Base-by-base conservation (phyloP, 1,140 invertebrate species). In the Pomacea maculata region DNA sequence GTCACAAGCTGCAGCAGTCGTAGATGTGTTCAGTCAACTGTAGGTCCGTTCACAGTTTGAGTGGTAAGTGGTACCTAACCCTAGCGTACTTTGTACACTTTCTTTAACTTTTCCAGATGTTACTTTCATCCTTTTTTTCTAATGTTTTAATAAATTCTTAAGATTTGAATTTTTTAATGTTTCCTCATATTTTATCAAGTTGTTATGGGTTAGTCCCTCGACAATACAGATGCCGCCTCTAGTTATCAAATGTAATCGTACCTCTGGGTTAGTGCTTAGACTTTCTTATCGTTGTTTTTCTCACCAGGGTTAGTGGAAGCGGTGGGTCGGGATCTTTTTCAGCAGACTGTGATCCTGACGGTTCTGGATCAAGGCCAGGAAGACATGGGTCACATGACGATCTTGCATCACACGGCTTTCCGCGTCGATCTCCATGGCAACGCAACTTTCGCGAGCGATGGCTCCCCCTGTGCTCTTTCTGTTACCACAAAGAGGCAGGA, bases 251-350 rank as follows among this genome's bases (percentile, higher is more conserved):
- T 11, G 15, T 45, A 17, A 34, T 17, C 17, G 12, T 29, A 52
- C 29, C 10, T 34, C 11, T 72, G 34, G 45, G 71, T 72, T 34
- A 29, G n/a, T 70, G 0, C 34, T 10, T 70, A 4, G n/a, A n/a
- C 34, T 2, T 70, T 21, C 34, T 34, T 70, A n/a, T 70, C 67
- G n/a, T 34, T 70, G n/a, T 70, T 15, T 71, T 45, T 71, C 3
- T 45, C 34, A 4, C 34, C 34, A 88, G 87, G 87, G 52, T 81
- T 88, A 57, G 78, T 88, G 34, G 79, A 80, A 55, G 87, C 87
- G 15, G 87, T 88, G 7, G 86, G 83, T 8, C 81, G 85, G 78
- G 86, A 87, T 67, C 72, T 88, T 0, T 88, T 87, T 79, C 75
- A 88, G 25, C 85, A 86, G 76, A 71, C 80, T 15, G 84, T 83